phyloP scores from a whole-genome alignment of 2,888 invertebrate species.

The Myopa tessellatipennis region DNA sequence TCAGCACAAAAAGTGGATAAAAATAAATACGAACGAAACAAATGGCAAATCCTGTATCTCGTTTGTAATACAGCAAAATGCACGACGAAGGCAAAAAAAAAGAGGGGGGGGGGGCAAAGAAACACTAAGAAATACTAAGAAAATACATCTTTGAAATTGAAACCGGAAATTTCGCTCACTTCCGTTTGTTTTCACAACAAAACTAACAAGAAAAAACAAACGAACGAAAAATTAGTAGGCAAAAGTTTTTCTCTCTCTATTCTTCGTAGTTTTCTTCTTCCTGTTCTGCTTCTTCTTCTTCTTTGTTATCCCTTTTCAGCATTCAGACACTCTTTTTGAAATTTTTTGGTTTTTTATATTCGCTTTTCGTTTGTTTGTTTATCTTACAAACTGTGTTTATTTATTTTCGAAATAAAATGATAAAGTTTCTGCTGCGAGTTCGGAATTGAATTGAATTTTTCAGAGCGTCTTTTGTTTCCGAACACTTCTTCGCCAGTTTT shows the following conservation, averaged over 20 bases:
- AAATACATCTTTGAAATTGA: slow-evolving; percentile 54
- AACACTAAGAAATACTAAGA: background rate
- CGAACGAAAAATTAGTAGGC: slow-evolving; percentile 1
- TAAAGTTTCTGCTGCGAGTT: background rate
- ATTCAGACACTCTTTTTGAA: slow-evolving; percentile 31
- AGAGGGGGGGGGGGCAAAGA: background rate
- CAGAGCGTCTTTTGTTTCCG: background rate
- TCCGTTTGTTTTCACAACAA: slow-evolving; percentile 55
- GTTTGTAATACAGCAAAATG: slow-evolving; percentile 40
- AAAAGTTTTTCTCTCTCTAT: slow-evolving; percentile 53
- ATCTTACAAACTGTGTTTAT: background rate
- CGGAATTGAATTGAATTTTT: background rate
- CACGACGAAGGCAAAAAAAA: slow-evolving; percentile 35
- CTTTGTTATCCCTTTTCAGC: slow-evolving; percentile 44
- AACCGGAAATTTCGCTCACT: slow-evolving; percentile 61
- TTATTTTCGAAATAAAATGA: background rate
- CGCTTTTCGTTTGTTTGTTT: background rate
- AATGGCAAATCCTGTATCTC: slow-evolving; percentile 28
- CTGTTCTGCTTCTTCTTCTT: slow-evolving; percentile 40
- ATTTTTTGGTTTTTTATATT: background rate
- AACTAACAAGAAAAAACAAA: slow-evolving; percentile 1
- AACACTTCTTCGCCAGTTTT: background rate
- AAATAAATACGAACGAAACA: slow-evolving; percentile 57
- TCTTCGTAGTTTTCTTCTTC: slow-evolving; percentile 40
- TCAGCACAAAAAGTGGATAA: slow-evolving; percentile 33